Percentiles rank a stretch among this genome's conserved stretches.
These are phyloP conservation scores for Erynnis tages DNA, from an alignment of 2,888 invertebrate genomes.

Conservation along the genomic window DNA sequence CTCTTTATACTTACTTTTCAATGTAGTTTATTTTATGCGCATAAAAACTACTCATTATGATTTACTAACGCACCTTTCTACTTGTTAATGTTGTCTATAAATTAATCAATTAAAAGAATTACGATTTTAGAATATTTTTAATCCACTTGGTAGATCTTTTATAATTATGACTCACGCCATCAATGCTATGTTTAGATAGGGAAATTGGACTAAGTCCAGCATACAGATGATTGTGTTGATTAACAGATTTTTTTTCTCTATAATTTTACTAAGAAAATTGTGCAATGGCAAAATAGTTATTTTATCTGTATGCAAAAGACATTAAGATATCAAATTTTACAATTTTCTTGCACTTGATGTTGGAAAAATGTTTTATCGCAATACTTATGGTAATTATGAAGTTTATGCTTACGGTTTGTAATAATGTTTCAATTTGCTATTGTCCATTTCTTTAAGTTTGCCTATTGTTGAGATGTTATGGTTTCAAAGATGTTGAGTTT, in stretches of 20 bases:
- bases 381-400: conserved; percentile 44
- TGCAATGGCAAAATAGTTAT: conserved; percentile 21
- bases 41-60: conserved; percentile 12
- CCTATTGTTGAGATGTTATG: conserved; percentile 44
- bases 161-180: conserved; percentile 24
- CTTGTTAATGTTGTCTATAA: conserved; percentile 15
- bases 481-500: conserved; percentile 49
- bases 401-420: conserved; percentile 54
- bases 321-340: conserved; percentile 37
- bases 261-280: conserved; percentile 11
- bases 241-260: conserved; percentile 8
- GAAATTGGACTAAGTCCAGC: conserved; percentile 27
- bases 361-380: conserved; percentile 37
- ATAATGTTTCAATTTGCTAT: conserved; percentile 69
- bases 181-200: conserved; percentile 23
- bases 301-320: conserved; percentile 19
- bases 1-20: too few relatives aligned
- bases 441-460: conserved; percentile 61
- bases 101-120: conserved; percentile 20
- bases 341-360: conserved; percentile 26
- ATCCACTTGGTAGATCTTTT: conserved; percentile 20
- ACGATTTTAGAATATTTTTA: conserved; percentile 18
- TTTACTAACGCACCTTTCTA: conserved; percentile 23
- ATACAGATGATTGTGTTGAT: conserved; percentile 15
- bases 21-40: background rate